These are phyloP conservation scores for Promerops cafer DNA, from an alignment of 2,113 vertebrate genomes.

Conservation along the genomic window DNA sequence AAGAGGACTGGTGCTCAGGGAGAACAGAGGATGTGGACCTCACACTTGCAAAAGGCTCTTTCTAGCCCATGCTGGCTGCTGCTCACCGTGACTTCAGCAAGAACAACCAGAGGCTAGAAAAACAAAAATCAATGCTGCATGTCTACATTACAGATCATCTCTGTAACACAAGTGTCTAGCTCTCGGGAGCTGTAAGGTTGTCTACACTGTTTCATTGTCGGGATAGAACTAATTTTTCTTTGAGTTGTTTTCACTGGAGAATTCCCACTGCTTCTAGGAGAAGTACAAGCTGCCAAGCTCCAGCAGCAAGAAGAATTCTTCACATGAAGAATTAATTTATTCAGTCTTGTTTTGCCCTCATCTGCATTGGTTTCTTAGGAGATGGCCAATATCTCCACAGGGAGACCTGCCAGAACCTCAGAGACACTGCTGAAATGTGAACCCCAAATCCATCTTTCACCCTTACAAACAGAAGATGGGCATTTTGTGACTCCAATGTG, in stretches of 20 bases:
- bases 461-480: neutral
- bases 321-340: neutral
- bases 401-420: neutral
- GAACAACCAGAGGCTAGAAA: neutral
- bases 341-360: neutral
- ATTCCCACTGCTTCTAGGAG: neutral
- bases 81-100: neutral
- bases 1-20: neutral
- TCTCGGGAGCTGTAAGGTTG: neutral
- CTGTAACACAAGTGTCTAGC: neutral
- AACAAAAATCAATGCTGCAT: neutral
- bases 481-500: neutral
- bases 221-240: neutral
- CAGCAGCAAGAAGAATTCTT: neutral
- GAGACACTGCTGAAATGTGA: neutral
- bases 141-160: neutral
- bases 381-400: fast-evolving
- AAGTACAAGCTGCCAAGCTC: neutral
- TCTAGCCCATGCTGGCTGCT: fast-evolving
- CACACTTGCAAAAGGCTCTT: neutral
- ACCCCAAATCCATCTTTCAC: neutral
- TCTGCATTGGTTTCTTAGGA: neutral
- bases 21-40: neutral
- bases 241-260: neutral
- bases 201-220: neutral